Evolutionary conservation across 2,888 invertebrate genomes (phyloP).

Genomic region (Pyrochroa serraticornis): DNA sequence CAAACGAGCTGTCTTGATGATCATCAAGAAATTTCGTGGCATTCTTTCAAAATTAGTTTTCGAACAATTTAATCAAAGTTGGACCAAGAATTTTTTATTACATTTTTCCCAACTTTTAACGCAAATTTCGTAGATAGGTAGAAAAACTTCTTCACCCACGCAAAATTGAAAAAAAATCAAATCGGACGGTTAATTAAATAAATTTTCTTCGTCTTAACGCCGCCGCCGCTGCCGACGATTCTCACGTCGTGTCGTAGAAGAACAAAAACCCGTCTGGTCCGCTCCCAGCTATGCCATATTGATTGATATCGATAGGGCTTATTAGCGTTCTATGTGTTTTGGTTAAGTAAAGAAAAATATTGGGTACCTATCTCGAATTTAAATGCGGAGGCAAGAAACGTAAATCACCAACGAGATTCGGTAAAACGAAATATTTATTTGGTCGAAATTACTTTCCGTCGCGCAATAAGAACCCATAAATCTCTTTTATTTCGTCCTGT

Average conservation of each 20-base stretch:
- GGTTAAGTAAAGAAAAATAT: not conserved
- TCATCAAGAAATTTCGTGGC: not conserved
- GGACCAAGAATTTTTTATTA: constrained; percentile 4
- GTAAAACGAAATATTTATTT: not conserved
- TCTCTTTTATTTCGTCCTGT: constrained; percentile 11
- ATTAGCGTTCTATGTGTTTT: not conserved
- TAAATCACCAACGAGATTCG: not conserved
- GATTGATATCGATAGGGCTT: not conserved
- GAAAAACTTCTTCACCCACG: not conserved
- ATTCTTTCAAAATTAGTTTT: constrained; percentile 4
- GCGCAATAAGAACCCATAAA: constrained; percentile 8
- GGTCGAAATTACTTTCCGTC: too few species aligned
- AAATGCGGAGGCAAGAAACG: not conserved
- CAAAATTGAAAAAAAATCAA: not conserved
- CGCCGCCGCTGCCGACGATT: too few species aligned
- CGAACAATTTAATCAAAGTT: constrained; percentile 4
- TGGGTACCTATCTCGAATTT: not conserved
- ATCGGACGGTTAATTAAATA: not conserved
- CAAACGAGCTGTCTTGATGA: not conserved
- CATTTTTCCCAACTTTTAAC: not conserved
- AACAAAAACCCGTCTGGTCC: not conserved
- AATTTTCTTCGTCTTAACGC: not conserved
- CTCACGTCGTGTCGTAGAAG: not conserved
- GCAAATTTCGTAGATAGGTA: not conserved
- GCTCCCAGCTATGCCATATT: not conserved